A percentile compares a stretch with the other conserved stretches of the same genome.
Conservation (phyloP, 1,140 invertebrate species). For the Drosophila lacteicornis region DNA sequence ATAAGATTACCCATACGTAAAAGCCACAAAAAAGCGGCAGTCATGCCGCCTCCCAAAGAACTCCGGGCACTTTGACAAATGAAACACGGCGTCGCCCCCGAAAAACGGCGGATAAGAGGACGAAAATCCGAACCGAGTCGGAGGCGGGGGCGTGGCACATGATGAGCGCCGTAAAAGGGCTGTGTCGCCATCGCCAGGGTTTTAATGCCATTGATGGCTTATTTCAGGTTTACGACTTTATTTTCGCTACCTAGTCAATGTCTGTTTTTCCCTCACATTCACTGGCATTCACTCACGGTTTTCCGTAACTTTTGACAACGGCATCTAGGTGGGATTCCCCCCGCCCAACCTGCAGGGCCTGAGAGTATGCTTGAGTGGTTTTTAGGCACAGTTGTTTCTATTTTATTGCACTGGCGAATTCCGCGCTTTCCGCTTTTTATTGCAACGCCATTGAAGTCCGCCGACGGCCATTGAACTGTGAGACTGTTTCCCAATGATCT, state of each 20-base stretch:
- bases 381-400: slow-evolving; percentile 82
- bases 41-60: slow-evolving; percentile 47
- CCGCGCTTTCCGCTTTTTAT: slow-evolving; percentile 67
- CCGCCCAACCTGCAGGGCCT: neutral
- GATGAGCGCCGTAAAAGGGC: slow-evolving; percentile 61
- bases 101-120: slow-evolving; percentile 16
- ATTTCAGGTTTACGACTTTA: slow-evolving; percentile 83
- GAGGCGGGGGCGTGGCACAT: slow-evolving; percentile 10
- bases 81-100: slow-evolving; percentile 62
- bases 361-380: slow-evolving; percentile 77
- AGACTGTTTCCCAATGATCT: slow-evolving; percentile 59
- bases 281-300: slow-evolving; percentile 68
- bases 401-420: slow-evolving; percentile 77
- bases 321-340: slow-evolving; percentile 11
- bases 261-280: slow-evolving; percentile 35
- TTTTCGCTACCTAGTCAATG: slow-evolving; percentile 78
- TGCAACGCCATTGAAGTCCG: slow-evolving; percentile 74
- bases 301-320: slow-evolving; percentile 79
- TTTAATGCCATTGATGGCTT: slow-evolving; percentile 84
- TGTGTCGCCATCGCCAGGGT: slow-evolving; percentile 59
- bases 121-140: neutral
- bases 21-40: slow-evolving; percentile 66
- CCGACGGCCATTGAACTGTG: slow-evolving; percentile 71
- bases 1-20: slow-evolving; percentile 80
- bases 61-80: slow-evolving; percentile 78